Conservation (phyloP, 2,888 invertebrate genomes). For the Trissoscelio sp. region DNA sequence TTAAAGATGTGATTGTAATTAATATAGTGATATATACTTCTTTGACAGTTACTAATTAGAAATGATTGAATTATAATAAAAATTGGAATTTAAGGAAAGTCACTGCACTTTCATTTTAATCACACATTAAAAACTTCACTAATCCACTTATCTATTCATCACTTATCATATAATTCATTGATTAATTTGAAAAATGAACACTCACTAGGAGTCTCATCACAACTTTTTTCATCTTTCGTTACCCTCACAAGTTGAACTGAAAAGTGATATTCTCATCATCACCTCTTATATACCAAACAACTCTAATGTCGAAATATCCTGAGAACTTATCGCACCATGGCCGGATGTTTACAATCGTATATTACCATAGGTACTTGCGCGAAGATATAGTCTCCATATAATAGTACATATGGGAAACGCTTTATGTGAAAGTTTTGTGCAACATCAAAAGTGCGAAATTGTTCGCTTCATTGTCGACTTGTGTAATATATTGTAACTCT, state of each 20-base stretch:
- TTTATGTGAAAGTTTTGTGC: conserved; percentile 66
- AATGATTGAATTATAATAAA: no score
- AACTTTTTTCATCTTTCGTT: conserved; percentile 43
- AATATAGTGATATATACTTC: no score
- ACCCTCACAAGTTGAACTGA: conserved; percentile 40
- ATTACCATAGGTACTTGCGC: conserved; percentile 70
- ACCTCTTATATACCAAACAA: conserved; percentile 72
- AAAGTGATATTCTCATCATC: conserved; percentile 49
- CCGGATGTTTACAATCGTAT: conserved; percentile 77
- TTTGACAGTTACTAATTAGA: no score
- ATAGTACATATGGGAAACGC: conserved; percentile 73
- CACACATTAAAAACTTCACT: neutral
- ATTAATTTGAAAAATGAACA: conserved; percentile 33
- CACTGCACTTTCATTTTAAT: conserved; percentile 4
- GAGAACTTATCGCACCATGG: conserved; percentile 73
- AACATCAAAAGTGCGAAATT: conserved; percentile 74
- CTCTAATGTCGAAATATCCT: conserved; percentile 74
- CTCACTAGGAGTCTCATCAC: conserved; percentile 74
- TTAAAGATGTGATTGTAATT: no score
- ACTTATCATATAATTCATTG: neutral
- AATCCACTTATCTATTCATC: neutral
- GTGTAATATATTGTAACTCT: conserved; percentile 66
- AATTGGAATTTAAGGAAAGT: no score
- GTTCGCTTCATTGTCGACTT: conserved; percentile 73
- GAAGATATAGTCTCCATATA: conserved; percentile 58